Percentiles rank a stretch among this genome's conserved stretches.
Evolutionary conservation across 2,888 invertebrate species (phyloP).

Genomic region (Epistrophella euchroma): DNA sequence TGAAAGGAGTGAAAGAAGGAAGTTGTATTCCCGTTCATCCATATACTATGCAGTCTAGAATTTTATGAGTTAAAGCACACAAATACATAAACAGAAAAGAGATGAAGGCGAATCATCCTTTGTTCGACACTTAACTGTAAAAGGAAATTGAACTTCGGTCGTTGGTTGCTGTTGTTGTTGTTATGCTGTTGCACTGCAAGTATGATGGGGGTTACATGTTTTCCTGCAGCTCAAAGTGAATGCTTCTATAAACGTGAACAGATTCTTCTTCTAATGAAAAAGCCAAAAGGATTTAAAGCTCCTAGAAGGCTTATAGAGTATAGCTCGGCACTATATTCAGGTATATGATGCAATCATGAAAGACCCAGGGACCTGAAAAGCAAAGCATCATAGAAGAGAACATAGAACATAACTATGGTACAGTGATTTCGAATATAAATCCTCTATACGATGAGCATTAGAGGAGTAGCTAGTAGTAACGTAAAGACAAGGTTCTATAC

Average conservation of each 20-base stretch:
- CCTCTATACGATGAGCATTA: constrained; percentile 3
- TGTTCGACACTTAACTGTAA: constrained; percentile 72
- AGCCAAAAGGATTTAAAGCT: constrained; percentile 69
- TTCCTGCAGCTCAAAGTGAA: constrained; percentile 32
- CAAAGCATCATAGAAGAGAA: constrained; percentile 31
- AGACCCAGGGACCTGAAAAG: constrained; percentile 5
- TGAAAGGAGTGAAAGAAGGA: background rate
- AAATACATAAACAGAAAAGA: constrained; percentile 8
- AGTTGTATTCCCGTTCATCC: constrained; percentile 20
- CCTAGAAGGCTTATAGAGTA: constrained; percentile 56
- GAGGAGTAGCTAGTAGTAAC: background rate
- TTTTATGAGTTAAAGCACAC: constrained; percentile 23
- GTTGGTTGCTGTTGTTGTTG: constrained; percentile 32
- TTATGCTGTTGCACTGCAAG: background rate
- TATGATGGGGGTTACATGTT: background rate
- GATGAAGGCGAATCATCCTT: constrained; percentile 64
- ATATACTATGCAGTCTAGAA: constrained; percentile 37
- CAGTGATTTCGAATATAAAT: constrained; percentile 56
- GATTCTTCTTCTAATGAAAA: constrained; percentile 72
- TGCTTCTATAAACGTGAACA: constrained; percentile 65
- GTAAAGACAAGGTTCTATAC: background rate
- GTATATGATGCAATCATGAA: background rate
- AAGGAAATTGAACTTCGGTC: constrained; percentile 70
- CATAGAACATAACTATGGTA: constrained; percentile 49
- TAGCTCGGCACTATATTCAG: background rate